Conservation (phyloP, 2,113 vertebrate species). For the Neopipo cinnamomea region DNA sequence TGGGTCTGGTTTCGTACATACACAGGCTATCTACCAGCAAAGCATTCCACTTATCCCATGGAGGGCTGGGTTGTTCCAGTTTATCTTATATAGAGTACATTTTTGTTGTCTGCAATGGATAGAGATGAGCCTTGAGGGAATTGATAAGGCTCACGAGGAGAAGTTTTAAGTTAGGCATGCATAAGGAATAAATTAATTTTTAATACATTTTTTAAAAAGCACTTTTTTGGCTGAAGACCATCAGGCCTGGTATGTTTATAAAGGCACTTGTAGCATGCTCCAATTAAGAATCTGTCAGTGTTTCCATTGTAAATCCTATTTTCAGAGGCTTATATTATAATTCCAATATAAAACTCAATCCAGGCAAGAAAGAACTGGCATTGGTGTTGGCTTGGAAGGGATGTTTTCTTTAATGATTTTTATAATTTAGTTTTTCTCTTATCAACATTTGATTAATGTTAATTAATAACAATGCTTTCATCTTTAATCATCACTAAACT, state of each 20-base stretch:
- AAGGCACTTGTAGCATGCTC: background rate
- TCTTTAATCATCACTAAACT: background rate
- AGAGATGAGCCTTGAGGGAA: constrained; percentile 19
- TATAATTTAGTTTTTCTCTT: background rate
- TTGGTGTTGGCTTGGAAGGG: background rate
- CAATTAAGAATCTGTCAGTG: constrained; percentile 20
- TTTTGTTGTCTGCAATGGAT: constrained; percentile 21
- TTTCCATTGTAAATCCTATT: constrained; percentile 55
- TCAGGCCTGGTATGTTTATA: constrained; percentile 45
- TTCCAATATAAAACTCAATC: constrained; percentile 9
- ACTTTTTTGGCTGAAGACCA: constrained; percentile 41
- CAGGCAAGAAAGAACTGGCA: background rate
- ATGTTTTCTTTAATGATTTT: background rate
- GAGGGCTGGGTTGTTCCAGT: background rate
- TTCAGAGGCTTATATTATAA: constrained; percentile 35
- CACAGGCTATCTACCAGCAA: background rate
- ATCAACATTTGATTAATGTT: background rate
- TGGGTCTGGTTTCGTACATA: accelerated
- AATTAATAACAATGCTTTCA: background rate
- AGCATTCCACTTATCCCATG: background rate
- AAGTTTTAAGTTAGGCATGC: constrained; percentile 28
- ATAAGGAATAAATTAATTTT: constrained; percentile 66
- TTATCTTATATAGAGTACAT: background rate
- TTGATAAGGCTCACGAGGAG: background rate
- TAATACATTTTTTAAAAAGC: constrained; percentile 62